A percentile compares a stretch with the other conserved stretches of the same genome.
phyloP scores from a whole-genome alignment of 2,113 vertebrate species.

The Zapornia atra region DNA sequence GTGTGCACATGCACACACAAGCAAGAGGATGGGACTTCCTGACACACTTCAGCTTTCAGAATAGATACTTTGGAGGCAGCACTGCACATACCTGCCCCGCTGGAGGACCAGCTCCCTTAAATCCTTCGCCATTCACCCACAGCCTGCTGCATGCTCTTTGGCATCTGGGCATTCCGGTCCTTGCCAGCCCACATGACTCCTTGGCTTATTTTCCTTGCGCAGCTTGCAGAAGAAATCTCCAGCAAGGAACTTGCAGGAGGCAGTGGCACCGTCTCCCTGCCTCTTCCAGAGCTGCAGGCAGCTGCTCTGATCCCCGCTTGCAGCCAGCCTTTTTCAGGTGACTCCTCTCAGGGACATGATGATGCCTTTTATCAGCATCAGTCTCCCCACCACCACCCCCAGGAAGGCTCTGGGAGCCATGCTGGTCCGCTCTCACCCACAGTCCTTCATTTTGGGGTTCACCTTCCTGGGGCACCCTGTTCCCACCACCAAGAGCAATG shows the following conservation, averaged over 20 bases:
- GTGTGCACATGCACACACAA: accelerated
- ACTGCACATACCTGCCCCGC: neutral
- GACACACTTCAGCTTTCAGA: neutral
- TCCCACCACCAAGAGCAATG: neutral
- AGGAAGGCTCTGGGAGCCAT: neutral
- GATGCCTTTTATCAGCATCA: neutral
- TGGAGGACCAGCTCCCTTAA: neutral
- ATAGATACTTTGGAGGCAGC: neutral
- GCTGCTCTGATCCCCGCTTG: neutral
- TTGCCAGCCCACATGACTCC: conserved; percentile 13
- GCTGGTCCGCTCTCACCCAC: no score
- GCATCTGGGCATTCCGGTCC: neutral
- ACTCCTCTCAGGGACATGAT: no score
- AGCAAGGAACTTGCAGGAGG: conserved; percentile 3
- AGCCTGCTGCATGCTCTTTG: neutral
- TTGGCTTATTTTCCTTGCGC: neutral
- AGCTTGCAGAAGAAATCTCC: conserved; percentile 40
- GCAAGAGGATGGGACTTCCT: neutral
- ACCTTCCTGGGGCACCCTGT: neutral
- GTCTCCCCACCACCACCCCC: neutral
- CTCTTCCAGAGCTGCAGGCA: neutral
- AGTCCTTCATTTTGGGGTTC: neutral
- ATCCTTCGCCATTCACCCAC: neutral
- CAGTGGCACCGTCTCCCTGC: neutral
- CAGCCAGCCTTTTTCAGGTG: neutral